These are phyloP conservation scores for Nesogale talazaci DNA, from an alignment of 2,113 vertebrate species.

Conservation along the genomic window DNA sequence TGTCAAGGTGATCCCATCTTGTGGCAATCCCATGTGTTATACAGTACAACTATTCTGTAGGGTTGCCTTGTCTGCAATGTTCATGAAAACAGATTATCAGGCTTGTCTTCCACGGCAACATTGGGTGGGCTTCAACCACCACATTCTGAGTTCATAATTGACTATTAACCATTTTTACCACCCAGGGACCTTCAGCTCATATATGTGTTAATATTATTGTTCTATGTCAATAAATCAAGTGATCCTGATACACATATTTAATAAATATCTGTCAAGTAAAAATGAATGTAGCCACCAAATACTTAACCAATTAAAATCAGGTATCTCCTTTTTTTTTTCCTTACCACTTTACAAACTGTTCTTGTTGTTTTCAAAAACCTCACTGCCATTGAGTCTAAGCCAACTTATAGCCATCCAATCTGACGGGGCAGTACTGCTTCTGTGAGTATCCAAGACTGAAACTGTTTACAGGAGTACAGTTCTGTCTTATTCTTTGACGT, in stretches of 20 bases:
- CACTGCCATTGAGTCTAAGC: background rate
- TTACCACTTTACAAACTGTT: constrained; percentile 30
- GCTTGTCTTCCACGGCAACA: background rate
- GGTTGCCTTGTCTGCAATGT: background rate
- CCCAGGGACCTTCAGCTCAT: background rate
- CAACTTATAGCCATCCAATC: background rate
- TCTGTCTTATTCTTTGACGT: too few species aligned
- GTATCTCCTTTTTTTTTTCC: constrained; percentile 17
- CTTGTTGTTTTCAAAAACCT: too few species aligned
- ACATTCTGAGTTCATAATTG: background rate
- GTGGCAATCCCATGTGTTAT: background rate
- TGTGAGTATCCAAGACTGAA: too few species aligned
- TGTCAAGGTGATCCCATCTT: background rate
- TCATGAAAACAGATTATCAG: background rate
- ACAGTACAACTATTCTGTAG: background rate
- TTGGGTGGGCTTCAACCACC: background rate
- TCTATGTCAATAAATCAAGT: background rate
- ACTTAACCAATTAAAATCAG: constrained; percentile 45
- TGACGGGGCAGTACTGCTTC: too few species aligned
- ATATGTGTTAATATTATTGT: background rate
- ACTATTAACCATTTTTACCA: background rate
- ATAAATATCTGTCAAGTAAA: constrained; percentile 38
- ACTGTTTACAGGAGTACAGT: too few species aligned
- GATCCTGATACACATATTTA: constrained; percentile 13
- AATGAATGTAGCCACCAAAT: background rate